Evolutionary conservation across 2,113 vertebrate species (phyloP), one percentile per base, ranked within the genome.

Genomic region (Tringa solitaria): DNA sequence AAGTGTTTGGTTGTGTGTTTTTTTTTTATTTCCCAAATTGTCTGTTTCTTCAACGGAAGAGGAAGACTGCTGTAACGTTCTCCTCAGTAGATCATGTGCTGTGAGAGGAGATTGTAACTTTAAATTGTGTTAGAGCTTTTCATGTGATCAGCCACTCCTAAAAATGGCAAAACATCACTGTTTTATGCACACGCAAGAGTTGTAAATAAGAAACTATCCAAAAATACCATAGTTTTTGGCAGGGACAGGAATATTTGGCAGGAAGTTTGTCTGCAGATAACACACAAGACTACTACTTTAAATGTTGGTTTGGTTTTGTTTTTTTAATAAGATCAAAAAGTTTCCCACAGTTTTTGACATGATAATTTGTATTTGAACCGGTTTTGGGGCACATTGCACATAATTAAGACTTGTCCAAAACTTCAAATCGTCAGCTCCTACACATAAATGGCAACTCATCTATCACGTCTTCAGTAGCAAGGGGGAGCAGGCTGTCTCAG

Each of bases 401-500:
- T 82, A 64, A 74, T 89, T 64, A 84, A 84, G 77, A 72, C 61
- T 82, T 82, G 43, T 87, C 77, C n/a, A 46, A 72, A 93, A 48
- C 35, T 32, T 86, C 86, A 67, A 33, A 41, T 83, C 0, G 0
- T 75, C 84, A 85, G 43, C 57, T 94, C 65, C 57, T 79, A 41
- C 77, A 46, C 39, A 30, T 68, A 82, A 81, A 85, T 65, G 73
- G 84, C 61, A 96, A 46, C 57, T 92, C 79, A 93, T 95, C 53
- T 89, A 76, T 90, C 65, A 59, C 35, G 24, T 89, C 64, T 84
- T 91, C 90, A 72, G 95, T 92, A 96, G 96, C 90, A 82, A 87
- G 41, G 80, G 85, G 57, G 65, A 91, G 33, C 69, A 87, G 70
- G 14, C 93, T 95, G 84, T 92, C 87, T 95, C 74, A 43, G 77